Evolutionary conservation across 2,797 vertebrate species (phyloP).

Genomic region (Acestrorhynchus altus): DNA sequence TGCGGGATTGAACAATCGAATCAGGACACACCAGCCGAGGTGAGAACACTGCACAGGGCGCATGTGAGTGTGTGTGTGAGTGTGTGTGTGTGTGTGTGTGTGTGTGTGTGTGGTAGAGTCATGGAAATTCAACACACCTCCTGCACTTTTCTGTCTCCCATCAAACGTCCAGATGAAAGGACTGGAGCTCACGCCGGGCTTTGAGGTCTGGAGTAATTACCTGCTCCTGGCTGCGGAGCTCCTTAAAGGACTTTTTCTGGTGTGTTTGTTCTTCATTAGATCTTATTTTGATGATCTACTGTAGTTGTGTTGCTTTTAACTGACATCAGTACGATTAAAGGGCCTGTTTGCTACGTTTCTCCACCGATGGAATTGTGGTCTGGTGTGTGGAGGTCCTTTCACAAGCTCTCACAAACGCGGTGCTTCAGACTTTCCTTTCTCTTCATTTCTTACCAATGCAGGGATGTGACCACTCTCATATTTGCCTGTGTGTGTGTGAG

Average conservation of each 20-base stretch:
- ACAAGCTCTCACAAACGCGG: background rate
- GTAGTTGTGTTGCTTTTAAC: too few species aligned
- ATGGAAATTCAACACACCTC: background rate
- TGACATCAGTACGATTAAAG: too few species aligned
- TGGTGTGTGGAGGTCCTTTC: too few species aligned
- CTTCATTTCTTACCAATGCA: background rate
- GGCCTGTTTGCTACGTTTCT: too few species aligned
- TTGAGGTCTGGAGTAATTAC: slow-evolving; percentile 4
- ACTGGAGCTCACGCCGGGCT: background rate
- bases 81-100: slow-evolving; percentile 20
- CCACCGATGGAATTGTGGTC: too few species aligned
- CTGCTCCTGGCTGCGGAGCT: background rate
- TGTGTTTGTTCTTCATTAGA: background rate
- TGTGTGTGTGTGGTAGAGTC: slow-evolving; percentile 1
- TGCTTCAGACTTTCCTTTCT: background rate
- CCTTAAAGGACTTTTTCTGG: background rate
- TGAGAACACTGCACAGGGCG: slow-evolving; percentile 42
- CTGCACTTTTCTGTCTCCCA: background rate
- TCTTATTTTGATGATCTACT: too few species aligned
- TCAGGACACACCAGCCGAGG: slow-evolving; percentile 41
- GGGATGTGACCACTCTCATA: background rate
- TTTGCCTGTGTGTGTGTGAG: background rate
- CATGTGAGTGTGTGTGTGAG: slow-evolving; percentile 32
- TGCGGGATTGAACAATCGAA: slow-evolving; percentile 62
- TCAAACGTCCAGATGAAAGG: background rate